Evolutionary conservation across 2,113 vertebrate genomes (phyloP), one percentile per base, ranked within the genome.

Genomic region (Takifugu bimaculatus): DNA sequence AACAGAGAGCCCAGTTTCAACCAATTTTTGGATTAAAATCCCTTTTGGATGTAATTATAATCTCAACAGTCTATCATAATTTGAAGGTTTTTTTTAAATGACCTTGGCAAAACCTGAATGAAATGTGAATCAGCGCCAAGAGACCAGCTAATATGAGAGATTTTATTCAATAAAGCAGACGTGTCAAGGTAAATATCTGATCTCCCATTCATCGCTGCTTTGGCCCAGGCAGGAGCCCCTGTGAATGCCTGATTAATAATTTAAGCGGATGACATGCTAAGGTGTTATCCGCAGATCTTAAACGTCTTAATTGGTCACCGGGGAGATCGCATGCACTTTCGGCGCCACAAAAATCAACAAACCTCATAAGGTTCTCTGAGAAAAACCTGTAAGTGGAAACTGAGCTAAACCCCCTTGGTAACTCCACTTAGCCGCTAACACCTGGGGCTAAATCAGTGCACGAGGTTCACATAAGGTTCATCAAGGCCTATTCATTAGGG

Each of bases 171-270:
- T 65, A 79, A 85, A 81, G 77, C 77, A 68, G 69, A 75, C 55
- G 75, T 75, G 75, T 67, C 67, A 74, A 64, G 75, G 77, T 88
- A 89, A 89, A 90, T 88, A 81, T 68, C 42, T 68, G 70, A 83
- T 85, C 82, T 78, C 51, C 78, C 78, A 89, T 90, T 88, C 85
- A 73, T 44, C 29, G 64, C 54, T 25, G 60, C 63, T 66, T 54
- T 26, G 29, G 74, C 64, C 56, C 54, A 56, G 51, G 49, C 70
- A 43, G 59, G 44, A 71, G 54, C 56, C 47, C 53, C 64, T 73
- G 48, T 55, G 89, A 91, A 91, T 89, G 55, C 48, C 59, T 88
- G 75, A 90, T 89, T 74, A 78, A 64, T 80, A 83, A 90, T 92
- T 88, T 90, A 83, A 73, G 56, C 64, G 69, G 1, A 60, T 79